Percentiles rank a stretch among this genome's conserved stretches.
phyloP scores from a whole-genome alignment of 2,113 vertebrate genomes.

The Climacteris rufus region DNA sequence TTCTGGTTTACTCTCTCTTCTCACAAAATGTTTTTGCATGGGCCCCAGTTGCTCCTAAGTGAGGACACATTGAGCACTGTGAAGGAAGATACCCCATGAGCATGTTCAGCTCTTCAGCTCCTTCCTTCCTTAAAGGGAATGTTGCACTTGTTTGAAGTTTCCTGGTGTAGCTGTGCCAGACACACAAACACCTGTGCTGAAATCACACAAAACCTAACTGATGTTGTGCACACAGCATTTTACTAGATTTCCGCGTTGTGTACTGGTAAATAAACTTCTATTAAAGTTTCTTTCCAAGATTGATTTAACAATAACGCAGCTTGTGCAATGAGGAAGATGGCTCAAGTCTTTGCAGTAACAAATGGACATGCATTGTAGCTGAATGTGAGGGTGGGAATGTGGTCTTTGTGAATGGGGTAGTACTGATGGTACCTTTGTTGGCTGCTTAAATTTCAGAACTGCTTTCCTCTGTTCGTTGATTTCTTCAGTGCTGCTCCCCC shows the following conservation, averaged over 20 bases:
- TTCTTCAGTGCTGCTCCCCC: neutral
- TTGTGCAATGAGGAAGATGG: neutral
- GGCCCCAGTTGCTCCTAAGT: neutral
- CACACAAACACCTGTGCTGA: neutral
- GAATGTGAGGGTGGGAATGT: neutral
- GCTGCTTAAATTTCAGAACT: neutral
- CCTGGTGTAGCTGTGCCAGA: neutral
- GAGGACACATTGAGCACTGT: neutral
- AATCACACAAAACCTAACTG: neutral
- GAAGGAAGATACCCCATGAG: neutral
- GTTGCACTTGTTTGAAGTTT: neutral
- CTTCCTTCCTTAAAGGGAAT: conserved; percentile 15
- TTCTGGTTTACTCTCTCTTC: neutral
- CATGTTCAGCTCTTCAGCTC: neutral
- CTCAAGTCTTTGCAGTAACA: accelerated
- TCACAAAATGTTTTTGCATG: neutral
- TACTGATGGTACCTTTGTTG: neutral
- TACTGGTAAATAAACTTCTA: conserved; percentile 31
- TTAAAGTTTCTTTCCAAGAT: neutral
- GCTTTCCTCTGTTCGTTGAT: neutral
- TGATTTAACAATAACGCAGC: neutral
- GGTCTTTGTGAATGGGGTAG: neutral
- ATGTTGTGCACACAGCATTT: neutral
- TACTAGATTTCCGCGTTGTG: conserved; percentile 28
- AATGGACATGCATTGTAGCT: neutral